These are phyloP conservation scores for Ferrisia virgata DNA, from an alignment of 2,888 invertebrate genomes.

Conservation along the genomic window DNA sequence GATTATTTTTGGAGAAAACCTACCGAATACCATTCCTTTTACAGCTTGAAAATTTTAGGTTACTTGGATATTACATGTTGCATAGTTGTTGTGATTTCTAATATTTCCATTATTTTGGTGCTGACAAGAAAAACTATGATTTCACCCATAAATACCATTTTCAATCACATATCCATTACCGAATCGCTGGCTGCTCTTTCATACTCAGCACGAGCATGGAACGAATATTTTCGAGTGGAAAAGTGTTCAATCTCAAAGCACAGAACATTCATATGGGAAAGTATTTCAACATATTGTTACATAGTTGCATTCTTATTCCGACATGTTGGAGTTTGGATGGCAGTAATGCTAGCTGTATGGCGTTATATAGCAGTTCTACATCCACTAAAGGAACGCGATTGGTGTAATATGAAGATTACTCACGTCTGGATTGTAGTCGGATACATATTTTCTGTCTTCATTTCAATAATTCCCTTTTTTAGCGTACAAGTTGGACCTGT, in stretches of 20 bases:
- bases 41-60: too few species aligned
- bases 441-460: not conserved
- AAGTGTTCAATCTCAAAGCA: not conserved
- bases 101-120: too few species aligned
- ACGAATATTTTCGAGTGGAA: not conserved
- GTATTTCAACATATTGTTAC: not conserved
- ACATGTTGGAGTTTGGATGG: not conserved
- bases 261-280: not conserved
- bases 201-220: not conserved
- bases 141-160: not conserved
- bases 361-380: not conserved
- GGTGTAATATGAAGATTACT: conserved; percentile 55
- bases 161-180: not conserved
- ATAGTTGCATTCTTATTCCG: not conserved
- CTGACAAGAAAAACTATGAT: not conserved
- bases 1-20: too few species aligned
- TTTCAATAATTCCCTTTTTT: not conserved
- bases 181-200: not conserved
- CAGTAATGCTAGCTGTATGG: not conserved
- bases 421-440: not conserved
- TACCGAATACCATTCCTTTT: too few species aligned
- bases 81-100: too few species aligned
- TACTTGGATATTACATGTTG: too few species aligned
- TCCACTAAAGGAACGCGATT: not conserved
- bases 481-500: not conserved